phyloP scores from a whole-genome alignment of 2,888 invertebrate species.

The Ashinkailepas kermadecensis region DNA sequence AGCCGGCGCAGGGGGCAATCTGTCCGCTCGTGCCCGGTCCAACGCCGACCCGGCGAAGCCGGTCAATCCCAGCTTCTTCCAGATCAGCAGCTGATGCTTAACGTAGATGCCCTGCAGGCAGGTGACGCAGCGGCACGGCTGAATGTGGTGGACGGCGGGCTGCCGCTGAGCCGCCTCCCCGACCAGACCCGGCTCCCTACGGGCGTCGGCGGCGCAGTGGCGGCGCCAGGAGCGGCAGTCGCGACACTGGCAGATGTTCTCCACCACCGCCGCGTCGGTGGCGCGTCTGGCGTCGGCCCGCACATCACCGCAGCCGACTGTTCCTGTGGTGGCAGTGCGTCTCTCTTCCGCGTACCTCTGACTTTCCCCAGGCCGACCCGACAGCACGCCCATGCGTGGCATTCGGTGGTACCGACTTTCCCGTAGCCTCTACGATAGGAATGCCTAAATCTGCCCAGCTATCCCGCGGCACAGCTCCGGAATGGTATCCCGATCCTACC shows the following conservation, averaged over 20 bases:
- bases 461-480: not conserved
- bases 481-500: not conserved
- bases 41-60: not conserved
- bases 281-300: not conserved
- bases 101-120: not conserved
- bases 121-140: not conserved
- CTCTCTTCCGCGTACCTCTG: no score
- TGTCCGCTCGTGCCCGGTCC: no score
- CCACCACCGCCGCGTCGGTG: not conserved
- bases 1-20: no score
- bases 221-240: constrained; percentile 2
- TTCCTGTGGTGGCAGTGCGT: not conserved
- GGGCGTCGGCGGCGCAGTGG: not conserved
- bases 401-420: no score
- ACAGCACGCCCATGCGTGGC: no score
- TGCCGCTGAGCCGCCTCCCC: not conserved
- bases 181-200: not conserved
- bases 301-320: not conserved
- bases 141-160: not conserved
- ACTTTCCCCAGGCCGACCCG: no score
- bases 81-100: not conserved
- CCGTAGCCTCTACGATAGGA: no score
- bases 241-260: constrained; percentile 4
- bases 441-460: not conserved
- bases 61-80: not conserved